Percentiles rank a stretch among this genome's conserved stretches.
These are phyloP conservation scores for Hyles lineata DNA, from an alignment of 2,888 invertebrate species.

Conservation along the genomic window DNA sequence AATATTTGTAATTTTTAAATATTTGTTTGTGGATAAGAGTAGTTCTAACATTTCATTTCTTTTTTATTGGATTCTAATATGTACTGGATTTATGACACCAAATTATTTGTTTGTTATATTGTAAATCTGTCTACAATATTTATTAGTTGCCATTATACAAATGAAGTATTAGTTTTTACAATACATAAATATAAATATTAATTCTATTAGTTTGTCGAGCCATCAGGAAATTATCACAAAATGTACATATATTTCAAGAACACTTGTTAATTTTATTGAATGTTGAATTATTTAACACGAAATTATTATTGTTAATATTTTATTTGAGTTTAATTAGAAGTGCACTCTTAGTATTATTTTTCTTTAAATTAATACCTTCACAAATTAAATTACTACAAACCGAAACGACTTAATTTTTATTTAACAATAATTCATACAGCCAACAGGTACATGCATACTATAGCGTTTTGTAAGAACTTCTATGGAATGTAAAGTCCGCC, in stretches of 20 bases:
- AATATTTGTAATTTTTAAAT: neutral
- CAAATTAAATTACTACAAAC: neutral
- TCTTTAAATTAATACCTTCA: slow-evolving; percentile 5
- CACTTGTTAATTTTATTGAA: neutral
- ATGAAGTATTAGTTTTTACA: neutral
- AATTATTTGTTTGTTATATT: neutral
- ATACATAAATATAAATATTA: neutral
- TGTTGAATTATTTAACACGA: neutral
- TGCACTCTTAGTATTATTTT: slow-evolving; percentile 4
- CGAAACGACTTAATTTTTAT: neutral
- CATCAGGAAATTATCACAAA: neutral
- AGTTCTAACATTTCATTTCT: too few species aligned
- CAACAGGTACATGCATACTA: too few species aligned
- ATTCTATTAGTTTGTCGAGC: neutral
- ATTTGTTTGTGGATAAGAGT: too few species aligned
- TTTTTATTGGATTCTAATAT: neutral
- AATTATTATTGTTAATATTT: neutral
- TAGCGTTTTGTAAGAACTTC: neutral
- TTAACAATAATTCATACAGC: neutral
- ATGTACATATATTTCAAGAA: neutral
- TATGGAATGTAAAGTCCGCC: too few species aligned
- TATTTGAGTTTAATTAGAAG: neutral
- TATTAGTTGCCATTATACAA: neutral
- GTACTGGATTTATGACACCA: neutral
- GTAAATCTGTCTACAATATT: neutral